Conservation (phyloP, 2,888 invertebrate genomes). For the Eulithis prunata region DNA sequence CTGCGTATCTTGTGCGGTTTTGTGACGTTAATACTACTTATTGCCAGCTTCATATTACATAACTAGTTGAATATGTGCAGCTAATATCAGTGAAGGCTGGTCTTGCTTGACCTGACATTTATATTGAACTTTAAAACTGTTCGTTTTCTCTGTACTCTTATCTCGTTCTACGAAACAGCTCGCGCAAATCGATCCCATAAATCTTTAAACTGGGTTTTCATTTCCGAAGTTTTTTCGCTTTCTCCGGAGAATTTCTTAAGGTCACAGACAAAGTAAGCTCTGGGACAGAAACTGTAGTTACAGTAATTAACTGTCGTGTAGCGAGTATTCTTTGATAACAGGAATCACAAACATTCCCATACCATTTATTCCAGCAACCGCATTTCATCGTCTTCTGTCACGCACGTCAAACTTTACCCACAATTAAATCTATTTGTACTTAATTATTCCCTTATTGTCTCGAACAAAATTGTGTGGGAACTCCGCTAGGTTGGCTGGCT, state of each 20-base stretch:
- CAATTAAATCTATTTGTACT: slow-evolving; percentile 50
- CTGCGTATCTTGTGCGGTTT: slow-evolving; percentile 11
- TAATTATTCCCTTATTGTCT: slow-evolving; percentile 53
- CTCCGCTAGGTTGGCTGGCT: slow-evolving; percentile 15
- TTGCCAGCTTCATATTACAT: slow-evolving; percentile 11
- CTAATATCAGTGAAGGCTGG: slow-evolving; percentile 3
- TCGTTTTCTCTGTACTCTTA: slow-evolving; percentile 8
- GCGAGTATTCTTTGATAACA: slow-evolving; percentile 1
- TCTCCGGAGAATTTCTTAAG: slow-evolving; percentile 3
- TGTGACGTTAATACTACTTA: slow-evolving; percentile 12
- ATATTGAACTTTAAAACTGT: slow-evolving; percentile 1
- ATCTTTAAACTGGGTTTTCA: slow-evolving; percentile 12
- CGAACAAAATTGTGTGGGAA: slow-evolving; percentile 49
- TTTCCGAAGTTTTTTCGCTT: slow-evolving; percentile 8
- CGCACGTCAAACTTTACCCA: slow-evolving; percentile 43
- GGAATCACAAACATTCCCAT: slow-evolving; percentile 14
- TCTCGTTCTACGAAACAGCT: neutral
- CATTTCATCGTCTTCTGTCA: slow-evolving; percentile 33
- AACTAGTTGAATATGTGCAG: neutral
- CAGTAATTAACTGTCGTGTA: slow-evolving; percentile 10
- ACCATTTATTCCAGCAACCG: slow-evolving; percentile 16
- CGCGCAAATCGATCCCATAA: slow-evolving; percentile 11
- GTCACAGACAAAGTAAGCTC: neutral
- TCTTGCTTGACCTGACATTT: slow-evolving; percentile 1
- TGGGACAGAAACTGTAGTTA: slow-evolving; percentile 6